Base-by-base conservation (phyloP, 2,888 invertebrate genomes). In the Apamea monoglypha region DNA sequence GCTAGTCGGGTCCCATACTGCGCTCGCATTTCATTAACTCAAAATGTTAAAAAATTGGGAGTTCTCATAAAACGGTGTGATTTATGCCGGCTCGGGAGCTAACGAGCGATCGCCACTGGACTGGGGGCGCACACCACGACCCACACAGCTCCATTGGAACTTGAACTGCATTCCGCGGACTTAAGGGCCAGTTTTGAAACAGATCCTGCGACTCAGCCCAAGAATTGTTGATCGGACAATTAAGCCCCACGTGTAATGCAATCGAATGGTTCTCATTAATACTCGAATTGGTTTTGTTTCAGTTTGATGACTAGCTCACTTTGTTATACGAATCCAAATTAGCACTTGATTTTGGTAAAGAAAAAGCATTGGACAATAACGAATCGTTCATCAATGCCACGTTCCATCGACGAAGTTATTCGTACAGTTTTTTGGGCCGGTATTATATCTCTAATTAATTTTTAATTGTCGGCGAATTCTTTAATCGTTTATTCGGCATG, bases 11-110 rank as follows among this genome's bases (percentile, higher is more conserved):
- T 96, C 96, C 94, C 96, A 97, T 96, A 97, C 96, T 96, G 97
- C 93, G 96, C 95, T 95, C 96, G 96, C 96, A 96, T 96, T 96
- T 97, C 96, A 96, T 97, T 97, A 97, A 95, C 93, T 92, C 90
- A 83, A 90, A 91, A 93, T 92, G 93, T 95, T 95, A 95, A 96
- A 96, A 96, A 96, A 95, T 94, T 93, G 94, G 94, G 94, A 95
- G 94, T 92, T 95, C 95, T 95, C 96, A 95, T 97, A 97, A 97
- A 97, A 95, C 94, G 94, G 92, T 88, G 95, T 96, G 96, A 97
- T 97, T 97, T 97, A 97, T 96, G 92, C 93, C 91, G 95, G 95
- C 95, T 95, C 95, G 95, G 96, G 95, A 95, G 96, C 96, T 95
- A 95, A 95, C 96, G 95, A 95, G 94, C 93, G 93, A 93, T 94